phyloP scores from a whole-genome alignment of 1,140 invertebrate species.

The Arctopsyche grandis region DNA sequence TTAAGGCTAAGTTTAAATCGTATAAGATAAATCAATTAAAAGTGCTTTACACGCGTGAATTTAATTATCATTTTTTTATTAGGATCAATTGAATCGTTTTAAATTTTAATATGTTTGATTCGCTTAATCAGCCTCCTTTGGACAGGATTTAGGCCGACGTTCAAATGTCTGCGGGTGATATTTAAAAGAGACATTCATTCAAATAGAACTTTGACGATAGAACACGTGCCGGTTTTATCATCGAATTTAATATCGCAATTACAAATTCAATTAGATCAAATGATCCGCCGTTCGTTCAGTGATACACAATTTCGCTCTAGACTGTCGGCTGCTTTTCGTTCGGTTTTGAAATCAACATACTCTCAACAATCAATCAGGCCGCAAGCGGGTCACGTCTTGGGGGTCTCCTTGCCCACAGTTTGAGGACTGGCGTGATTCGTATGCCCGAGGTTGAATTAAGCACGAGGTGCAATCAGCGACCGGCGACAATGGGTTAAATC shows the following conservation, averaged over 20 bases:
- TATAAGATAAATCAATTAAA: slow-evolving; percentile 21
- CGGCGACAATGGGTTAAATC: background rate
- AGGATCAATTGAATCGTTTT: too few species aligned
- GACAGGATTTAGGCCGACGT: too few species aligned
- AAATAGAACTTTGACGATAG: background rate
- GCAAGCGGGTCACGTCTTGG: background rate
- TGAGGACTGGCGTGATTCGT: background rate
- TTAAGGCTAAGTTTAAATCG: background rate
- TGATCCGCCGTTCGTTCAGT: background rate
- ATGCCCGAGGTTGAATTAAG: too few species aligned
- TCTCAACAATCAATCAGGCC: slow-evolving; percentile 3
- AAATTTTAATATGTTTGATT: too few species aligned
- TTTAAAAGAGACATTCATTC: slow-evolving; percentile 2
- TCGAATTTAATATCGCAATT: background rate
- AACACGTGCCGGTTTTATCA: background rate
- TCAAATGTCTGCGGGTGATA: background rate
- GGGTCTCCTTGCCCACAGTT: background rate
- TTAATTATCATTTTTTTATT: background rate
- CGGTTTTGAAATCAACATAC: slow-evolving; percentile 1
- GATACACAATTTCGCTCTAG: background rate
- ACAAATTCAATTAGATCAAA: too few species aligned
- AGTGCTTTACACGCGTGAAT: background rate
- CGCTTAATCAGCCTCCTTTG: too few species aligned
- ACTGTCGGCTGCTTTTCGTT: background rate
- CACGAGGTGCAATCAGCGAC: too few species aligned